Percentiles rank a stretch among this genome's conserved stretches.
Evolutionary conservation across 1,140 invertebrate genomes (phyloP).

Genomic region (Temnothorax nylanderi): DNA sequence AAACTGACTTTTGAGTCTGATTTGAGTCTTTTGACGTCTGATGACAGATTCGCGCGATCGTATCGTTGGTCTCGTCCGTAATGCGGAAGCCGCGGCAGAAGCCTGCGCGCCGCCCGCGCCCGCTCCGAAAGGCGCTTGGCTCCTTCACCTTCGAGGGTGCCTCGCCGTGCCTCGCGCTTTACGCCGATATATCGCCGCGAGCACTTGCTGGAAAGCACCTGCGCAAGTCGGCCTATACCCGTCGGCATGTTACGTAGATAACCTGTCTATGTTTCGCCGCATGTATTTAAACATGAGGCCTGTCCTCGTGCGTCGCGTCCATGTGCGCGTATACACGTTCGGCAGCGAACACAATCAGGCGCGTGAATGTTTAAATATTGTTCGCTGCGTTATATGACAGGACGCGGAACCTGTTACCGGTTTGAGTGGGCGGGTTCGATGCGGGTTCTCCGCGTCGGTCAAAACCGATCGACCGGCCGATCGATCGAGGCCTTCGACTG

Average conservation of each 20-base stretch:
- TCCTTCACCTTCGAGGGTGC: conserved; percentile 27
- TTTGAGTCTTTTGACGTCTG: neutral
- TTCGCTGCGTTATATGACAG: conserved; percentile 40
- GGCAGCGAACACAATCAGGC: neutral
- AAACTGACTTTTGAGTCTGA: neutral
- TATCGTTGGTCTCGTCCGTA: neutral
- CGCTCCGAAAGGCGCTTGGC: conserved; percentile 22
- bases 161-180: conserved; percentile 36
- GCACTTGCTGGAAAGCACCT: conserved; percentile 72
- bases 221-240: conserved; percentile 76
- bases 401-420: conserved; percentile 76
- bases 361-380: conserved; percentile 65
- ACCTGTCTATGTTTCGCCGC: conserved; percentile 70
- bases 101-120: neutral
- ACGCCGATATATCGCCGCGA: conserved; percentile 24
- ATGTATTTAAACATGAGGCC: conserved; percentile 77
- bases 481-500: conserved; percentile 39
- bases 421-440: conserved; percentile 66
- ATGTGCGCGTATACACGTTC: conserved; percentile 48
- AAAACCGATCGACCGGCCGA: conserved; percentile 54
- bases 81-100: conserved; percentile 39
- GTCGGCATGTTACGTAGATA: conserved; percentile 70
- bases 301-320: conserved; percentile 57
- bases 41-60: neutral
- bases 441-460: conserved; percentile 25